A percentile compares a stretch with the other conserved stretches of the same genome.
Conservation (phyloP, 2,888 invertebrate species). For the Macaria liturata region DNA sequence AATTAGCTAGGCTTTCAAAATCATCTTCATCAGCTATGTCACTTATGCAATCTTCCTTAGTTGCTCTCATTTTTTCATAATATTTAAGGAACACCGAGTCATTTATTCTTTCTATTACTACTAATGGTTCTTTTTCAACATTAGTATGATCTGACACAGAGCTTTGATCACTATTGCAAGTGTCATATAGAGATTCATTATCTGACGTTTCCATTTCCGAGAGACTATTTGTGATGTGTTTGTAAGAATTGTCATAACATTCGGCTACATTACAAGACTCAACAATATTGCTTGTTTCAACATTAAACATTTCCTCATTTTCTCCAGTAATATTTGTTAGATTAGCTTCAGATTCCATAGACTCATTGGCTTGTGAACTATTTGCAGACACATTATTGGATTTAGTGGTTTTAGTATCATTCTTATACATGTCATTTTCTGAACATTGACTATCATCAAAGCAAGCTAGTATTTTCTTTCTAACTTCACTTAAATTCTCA, state of each 20-base stretch:
- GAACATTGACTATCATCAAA: too few species aligned
- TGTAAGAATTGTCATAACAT: conserved; percentile 14
- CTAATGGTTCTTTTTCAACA: conserved; percentile 44
- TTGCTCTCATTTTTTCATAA: conserved; percentile 44
- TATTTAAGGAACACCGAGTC: conserved; percentile 55
- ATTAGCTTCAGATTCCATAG: too few species aligned
- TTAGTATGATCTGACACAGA: conserved; percentile 17
- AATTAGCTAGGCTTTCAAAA: conserved; percentile 38
- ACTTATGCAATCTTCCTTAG: conserved; percentile 22
- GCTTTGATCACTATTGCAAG: conserved; percentile 60
- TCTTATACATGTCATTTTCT: conserved; percentile 5
- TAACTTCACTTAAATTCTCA: too few species aligned
- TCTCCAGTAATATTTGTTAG: too few species aligned
- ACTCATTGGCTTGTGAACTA: too few species aligned
- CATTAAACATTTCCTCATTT: background rate
- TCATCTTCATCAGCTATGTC: conserved; percentile 31
- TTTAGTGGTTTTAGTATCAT: background rate
- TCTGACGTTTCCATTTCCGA: conserved; percentile 36
- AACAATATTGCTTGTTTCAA: background rate
- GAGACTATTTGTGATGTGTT: conserved; percentile 16
- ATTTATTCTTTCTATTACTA: conserved; percentile 55
- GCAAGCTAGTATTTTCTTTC: too few species aligned
- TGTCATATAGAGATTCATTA: conserved; percentile 62
- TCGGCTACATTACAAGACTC: conserved; percentile 5
- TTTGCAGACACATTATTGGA: too few species aligned